A percentile compares a stretch with the other conserved stretches of the same genome.
Evolutionary conservation across 2,113 vertebrate genomes (phyloP).

Genomic region (Podocnemis expansa): DNA sequence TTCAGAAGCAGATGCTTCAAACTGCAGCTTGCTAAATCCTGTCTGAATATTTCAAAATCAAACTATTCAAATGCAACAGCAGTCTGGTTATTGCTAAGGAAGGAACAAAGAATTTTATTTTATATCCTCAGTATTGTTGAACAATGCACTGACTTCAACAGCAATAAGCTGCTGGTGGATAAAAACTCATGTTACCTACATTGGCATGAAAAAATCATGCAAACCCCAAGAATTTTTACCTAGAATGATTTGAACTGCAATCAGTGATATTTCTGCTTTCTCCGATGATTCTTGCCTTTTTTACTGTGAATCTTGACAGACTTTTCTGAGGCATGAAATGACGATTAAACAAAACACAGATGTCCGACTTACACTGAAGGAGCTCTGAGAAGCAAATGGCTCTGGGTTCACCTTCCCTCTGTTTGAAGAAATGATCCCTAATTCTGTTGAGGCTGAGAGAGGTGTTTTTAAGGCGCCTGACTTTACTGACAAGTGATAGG

Average conservation of each 20-base stretch:
- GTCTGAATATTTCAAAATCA: conserved; percentile 44
- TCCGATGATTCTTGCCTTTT: background rate
- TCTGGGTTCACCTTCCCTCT: conserved; percentile 20
- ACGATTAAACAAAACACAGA: background rate
- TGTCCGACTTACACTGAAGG: background rate
- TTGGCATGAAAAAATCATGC: background rate
- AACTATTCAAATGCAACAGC: conserved; percentile 52
- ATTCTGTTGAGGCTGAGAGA: background rate
- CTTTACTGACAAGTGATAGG: background rate
- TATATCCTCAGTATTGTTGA: conserved; percentile 61
- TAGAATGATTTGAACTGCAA: background rate
- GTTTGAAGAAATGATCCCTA: conserved; percentile 35
- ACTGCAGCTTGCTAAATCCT: conserved; percentile 40
- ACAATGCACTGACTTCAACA: conserved; percentile 64
- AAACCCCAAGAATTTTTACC: background rate
- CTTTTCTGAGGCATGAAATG: background rate
- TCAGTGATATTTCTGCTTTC: background rate
- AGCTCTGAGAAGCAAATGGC: background rate
- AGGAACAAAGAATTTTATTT: conserved; percentile 38
- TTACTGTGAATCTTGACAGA: conserved; percentile 31
- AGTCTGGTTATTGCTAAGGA: conserved; percentile 69
- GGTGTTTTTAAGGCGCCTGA: conserved; percentile 43
- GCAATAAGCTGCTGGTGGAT: conserved; percentile 25
- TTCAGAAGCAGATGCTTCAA: conserved; percentile 69
- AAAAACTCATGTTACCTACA: background rate